Evolutionary conservation across 2,888 invertebrate genomes (phyloP).

Genomic region (Dolomedes plantarius): DNA sequence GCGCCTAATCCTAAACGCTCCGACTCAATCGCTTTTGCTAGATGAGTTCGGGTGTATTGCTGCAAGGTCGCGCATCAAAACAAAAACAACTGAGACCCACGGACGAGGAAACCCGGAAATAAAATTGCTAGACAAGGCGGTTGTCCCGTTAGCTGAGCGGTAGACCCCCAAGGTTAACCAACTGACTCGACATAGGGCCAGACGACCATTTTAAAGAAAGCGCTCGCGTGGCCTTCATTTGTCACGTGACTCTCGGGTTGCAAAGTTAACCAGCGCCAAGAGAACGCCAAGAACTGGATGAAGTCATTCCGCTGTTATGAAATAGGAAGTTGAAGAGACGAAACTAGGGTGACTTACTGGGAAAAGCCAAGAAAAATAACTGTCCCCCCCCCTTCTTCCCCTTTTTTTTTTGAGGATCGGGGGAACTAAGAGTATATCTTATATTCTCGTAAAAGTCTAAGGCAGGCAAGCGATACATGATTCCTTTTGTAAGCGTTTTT

Average conservation of each 20-base stretch:
- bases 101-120: conserved; percentile 49
- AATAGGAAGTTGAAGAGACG: not conserved
- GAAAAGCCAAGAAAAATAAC: no score
- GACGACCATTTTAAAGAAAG: conserved; percentile 24
- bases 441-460: no score
- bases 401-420: no score
- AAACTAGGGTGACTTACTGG: no score
- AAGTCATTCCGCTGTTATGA: not conserved
- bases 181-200: conserved; percentile 21
- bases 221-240: conserved; percentile 29
- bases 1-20: not conserved
- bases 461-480: no score
- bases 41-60: conserved; percentile 7
- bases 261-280: not conserved
- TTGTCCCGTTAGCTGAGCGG: conserved; percentile 24
- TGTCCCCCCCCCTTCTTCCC: no score
- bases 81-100: conserved; percentile 1
- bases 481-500: no score
- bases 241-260: conserved; percentile 26
- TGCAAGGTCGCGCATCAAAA: conserved; percentile 16
- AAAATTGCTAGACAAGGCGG: conserved; percentile 29
- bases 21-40: not conserved
- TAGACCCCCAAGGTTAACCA: conserved; percentile 33
- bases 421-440: no score
- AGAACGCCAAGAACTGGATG: conserved; percentile 3